phyloP scores from a whole-genome alignment of 2,888 invertebrate genomes.

The Aphidius colemani region DNA sequence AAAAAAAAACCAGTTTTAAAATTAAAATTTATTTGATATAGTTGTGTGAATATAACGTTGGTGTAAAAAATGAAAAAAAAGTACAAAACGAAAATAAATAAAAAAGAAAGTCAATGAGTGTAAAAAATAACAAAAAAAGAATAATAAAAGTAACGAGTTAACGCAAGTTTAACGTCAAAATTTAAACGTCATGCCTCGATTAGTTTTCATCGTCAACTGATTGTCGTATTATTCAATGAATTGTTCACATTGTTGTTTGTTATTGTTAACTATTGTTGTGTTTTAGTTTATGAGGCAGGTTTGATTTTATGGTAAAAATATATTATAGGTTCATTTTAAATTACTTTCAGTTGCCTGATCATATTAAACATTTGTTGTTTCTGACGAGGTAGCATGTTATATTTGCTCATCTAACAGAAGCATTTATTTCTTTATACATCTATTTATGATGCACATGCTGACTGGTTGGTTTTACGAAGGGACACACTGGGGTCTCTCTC shows the following conservation, averaged over 20 bases:
- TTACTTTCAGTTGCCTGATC: conserved; percentile 55
- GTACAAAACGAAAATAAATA: conserved; percentile 9
- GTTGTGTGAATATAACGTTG: conserved; percentile 26
- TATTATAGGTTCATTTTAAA: conserved; percentile 28
- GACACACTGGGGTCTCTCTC: conserved; percentile 19
- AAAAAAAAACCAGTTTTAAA: conserved; percentile 28
- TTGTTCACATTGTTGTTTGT: conserved; percentile 37
- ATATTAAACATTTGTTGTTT: conserved; percentile 51
- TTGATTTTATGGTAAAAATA: conserved; percentile 34
- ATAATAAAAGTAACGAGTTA: conserved; percentile 16
- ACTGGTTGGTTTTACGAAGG: conserved; percentile 8
- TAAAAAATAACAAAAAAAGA: conserved; percentile 9
- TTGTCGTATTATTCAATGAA: conserved; percentile 36
- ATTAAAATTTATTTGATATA: conserved; percentile 44
- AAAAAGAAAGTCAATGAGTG: conserved; percentile 9
- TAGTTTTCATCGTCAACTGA: too few species aligned
- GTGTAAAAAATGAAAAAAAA: conserved; percentile 20
- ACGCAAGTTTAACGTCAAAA: neutral
- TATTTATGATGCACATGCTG: neutral
- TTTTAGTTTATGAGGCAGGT: conserved; percentile 48
- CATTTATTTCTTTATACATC: neutral
- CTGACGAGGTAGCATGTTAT: conserved; percentile 1
- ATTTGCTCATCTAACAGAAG: neutral
- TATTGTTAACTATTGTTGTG: conserved; percentile 39
- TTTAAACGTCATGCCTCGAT: conserved; percentile 1